Base-by-base conservation (phyloP, 2,113 vertebrate genomes). In the Riparia riparia region DNA sequence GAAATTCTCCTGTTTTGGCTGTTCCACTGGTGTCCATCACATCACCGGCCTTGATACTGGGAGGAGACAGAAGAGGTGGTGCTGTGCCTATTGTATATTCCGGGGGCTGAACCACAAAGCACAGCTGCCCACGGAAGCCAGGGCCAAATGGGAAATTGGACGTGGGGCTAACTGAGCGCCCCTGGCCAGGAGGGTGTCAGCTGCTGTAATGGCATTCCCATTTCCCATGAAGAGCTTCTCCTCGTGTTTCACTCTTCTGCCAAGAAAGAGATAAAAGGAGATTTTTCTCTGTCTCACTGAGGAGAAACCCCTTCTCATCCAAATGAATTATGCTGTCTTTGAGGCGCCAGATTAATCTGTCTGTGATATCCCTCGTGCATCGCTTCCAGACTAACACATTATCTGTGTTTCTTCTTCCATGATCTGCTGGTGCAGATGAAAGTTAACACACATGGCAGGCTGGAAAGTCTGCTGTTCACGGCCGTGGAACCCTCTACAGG, bases 301-400 rank as follows among this genome's bases (percentile, higher is more conserved):
- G 76, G 92, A 95, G 76, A 93, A 89, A 90, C 76, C 83, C 28
- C 80, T 78, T 96, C 78, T 92, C 91, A 83, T 93, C 80, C 93
- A 86, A 95, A 94, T 93, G 86, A 94, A 93, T 93, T 93, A 83
- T 58, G 29, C 89, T 93, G 94, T 92, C 94, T 93, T 83, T 28
- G 78, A 90, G 93, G 89, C 22, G 49, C 82, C 94, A 92, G 89
- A 96, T 97, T 93, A 93, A 95, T 96, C 95, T 92, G 93, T 86
- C 94, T 94, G 16, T 81, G 72, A 63, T 81, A 81, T 81, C 82
- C 72, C 91, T 74, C 16, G 44, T 80, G 91, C 74, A 25, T 78
- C 90, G 42, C 87, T 89, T 87, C 86, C 90, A 87, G 89, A 87
- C 72, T 71, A 72, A 74, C 73, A 71, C 61, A 29, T 86, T 70